Evolutionary conservation across 53 echinoderm and acorn worm genomes (phyloP).

Genomic region (Holothuria leucospilota): DNA sequence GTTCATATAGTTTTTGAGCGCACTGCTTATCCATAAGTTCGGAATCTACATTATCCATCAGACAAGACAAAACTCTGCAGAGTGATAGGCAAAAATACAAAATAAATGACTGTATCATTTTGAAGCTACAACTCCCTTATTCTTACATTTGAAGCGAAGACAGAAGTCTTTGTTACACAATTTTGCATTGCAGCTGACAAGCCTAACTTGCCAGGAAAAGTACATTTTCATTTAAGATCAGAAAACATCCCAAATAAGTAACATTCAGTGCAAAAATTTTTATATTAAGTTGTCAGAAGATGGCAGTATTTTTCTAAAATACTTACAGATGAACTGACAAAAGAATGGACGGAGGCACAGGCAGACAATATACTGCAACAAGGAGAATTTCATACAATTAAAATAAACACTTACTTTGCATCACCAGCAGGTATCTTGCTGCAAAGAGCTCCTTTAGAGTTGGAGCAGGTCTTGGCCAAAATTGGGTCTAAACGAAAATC

Average conservation of each 20-base stretch:
- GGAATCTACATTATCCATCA: slow-evolving; percentile 90
- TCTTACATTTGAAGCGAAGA: too few species aligned
- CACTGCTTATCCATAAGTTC: slow-evolving; percentile 78
- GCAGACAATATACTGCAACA: too few species aligned
- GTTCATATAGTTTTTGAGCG: slow-evolving; percentile 69
- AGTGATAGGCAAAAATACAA: not conserved
- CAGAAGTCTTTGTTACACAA: too few species aligned
- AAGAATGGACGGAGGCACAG: too few species aligned
- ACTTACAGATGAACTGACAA: too few species aligned
- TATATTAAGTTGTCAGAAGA: too few species aligned
- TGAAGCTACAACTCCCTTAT: slow-evolving; percentile 53
- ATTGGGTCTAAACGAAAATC: slow-evolving; percentile 77
- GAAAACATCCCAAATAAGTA: not conserved
- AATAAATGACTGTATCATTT: not conserved
- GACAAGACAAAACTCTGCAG: slow-evolving; percentile 77
- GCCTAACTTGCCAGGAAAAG: too few species aligned
- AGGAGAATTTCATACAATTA: not conserved
- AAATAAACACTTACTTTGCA: slow-evolving; percentile 75
- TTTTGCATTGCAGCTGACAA: too few species aligned
- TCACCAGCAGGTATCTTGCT: slow-evolving; percentile 65
- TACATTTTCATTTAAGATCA: too few species aligned
- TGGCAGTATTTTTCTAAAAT: too few species aligned
- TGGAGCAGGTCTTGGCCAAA: slow-evolving; percentile 71
- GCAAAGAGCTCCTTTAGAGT: slow-evolving; percentile 63
- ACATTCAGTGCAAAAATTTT: too few species aligned